Conservation (phyloP, 1,140 invertebrate species). For the Drosophila trapezifrons region DNA sequence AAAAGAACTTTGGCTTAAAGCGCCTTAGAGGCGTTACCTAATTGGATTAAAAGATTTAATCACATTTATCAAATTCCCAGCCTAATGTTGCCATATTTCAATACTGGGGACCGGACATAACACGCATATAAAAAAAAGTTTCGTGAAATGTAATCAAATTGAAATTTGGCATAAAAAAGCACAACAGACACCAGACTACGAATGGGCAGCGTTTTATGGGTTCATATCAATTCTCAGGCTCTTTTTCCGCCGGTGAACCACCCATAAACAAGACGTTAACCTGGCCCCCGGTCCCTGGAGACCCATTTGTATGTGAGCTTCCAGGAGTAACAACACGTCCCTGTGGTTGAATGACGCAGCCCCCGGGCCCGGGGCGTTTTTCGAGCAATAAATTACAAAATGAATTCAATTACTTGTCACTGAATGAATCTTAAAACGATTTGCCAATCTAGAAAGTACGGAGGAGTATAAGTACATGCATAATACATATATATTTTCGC, state of each 20-base stretch:
- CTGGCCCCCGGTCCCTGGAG: constrained; percentile 62
- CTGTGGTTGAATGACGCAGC: constrained; percentile 36
- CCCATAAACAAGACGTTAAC: constrained; percentile 65
- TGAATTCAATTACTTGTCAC: constrained; percentile 80
- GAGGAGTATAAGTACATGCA: not conserved
- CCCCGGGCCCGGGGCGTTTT: constrained; percentile 56
- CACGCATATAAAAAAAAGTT: constrained; percentile 6
- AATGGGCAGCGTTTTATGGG: constrained; percentile 70
- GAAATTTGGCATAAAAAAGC: constrained; percentile 75
- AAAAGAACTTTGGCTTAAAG: not conserved
- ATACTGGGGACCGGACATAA: constrained; percentile 28
- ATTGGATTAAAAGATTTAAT: constrained; percentile 47
- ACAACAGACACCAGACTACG: constrained; percentile 28
- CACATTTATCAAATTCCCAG: constrained; percentile 40
- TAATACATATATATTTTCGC: not conserved
- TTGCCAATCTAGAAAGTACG: constrained; percentile 41
- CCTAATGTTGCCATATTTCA: constrained; percentile 37
- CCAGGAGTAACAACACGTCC: constrained; percentile 42
- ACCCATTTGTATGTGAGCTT: constrained; percentile 75
- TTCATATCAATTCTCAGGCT: constrained; percentile 77
- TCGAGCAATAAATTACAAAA: constrained; percentile 79
- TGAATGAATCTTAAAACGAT: constrained; percentile 76
- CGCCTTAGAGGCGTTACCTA: constrained; percentile 2
- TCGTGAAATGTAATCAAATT: constrained; percentile 74
- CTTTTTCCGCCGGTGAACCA: constrained; percentile 57